phyloP scores from a whole-genome alignment of 2,797 vertebrate genomes.

The Astyanax mexicanus region DNA sequence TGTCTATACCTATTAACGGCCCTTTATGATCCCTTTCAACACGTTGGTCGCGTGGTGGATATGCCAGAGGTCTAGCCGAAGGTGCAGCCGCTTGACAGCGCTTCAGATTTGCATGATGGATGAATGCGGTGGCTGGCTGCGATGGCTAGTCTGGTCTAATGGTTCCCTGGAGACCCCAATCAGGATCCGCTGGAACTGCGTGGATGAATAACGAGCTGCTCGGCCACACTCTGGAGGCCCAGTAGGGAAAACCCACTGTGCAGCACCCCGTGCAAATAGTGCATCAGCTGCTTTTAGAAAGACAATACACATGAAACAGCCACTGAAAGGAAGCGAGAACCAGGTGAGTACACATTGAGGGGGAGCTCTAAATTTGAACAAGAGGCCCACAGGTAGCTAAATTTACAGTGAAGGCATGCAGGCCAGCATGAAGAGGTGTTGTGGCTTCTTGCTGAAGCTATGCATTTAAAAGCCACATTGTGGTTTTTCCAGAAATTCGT shows the following conservation, averaged over 20 bases:
- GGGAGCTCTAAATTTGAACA: constrained; percentile 43
- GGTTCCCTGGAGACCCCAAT: constrained; percentile 77
- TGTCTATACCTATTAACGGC: constrained; percentile 75
- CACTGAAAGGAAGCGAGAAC: constrained; percentile 47
- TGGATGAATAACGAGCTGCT: constrained; percentile 73
- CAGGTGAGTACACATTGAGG: constrained; percentile 39
- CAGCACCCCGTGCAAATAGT: constrained; percentile 53
- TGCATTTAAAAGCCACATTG: no score
- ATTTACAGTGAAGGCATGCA: constrained; percentile 53
- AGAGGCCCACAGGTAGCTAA: constrained; percentile 37
- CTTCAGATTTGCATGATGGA: constrained; percentile 81
- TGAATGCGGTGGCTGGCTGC: constrained; percentile 66
- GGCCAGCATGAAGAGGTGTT: constrained; percentile 46
- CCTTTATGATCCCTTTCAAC: constrained; percentile 68
- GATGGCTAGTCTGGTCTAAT: constrained; percentile 77
- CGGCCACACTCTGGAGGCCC: constrained; percentile 52
- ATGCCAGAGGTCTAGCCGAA: constrained; percentile 55
- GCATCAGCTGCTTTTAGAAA: constrained; percentile 40
- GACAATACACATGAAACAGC: constrained; percentile 61
- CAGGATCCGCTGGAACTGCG: constrained; percentile 66
- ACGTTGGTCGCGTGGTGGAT: constrained; percentile 62
- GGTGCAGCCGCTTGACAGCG: constrained; percentile 54
- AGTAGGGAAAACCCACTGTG: constrained; percentile 56
- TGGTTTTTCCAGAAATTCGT: constrained; percentile 24
- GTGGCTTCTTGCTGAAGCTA: constrained; percentile 37